phyloP scores from a whole-genome alignment of 1,140 invertebrate genomes.

The Homalodisca vitripennis region DNA sequence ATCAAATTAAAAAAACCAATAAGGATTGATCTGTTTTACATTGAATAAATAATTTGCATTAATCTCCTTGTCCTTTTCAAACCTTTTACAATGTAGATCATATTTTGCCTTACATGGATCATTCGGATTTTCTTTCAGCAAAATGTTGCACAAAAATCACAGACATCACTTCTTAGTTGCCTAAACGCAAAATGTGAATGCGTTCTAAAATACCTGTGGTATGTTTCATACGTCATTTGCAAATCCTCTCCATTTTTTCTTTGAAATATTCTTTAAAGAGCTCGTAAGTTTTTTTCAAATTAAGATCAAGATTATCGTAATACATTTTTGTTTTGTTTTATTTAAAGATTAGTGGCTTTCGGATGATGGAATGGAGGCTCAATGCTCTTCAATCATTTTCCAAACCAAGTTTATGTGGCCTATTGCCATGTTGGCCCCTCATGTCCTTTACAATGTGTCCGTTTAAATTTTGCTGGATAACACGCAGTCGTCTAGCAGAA shows the following conservation, averaged over 20 bases:
- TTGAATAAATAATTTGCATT: conserved; percentile 1
- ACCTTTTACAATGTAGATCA: conserved; percentile 21
- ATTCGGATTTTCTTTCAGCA: conserved; percentile 23
- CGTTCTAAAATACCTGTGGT: conserved; percentile 26
- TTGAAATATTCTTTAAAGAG: conserved; percentile 21
- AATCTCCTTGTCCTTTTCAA: conserved; percentile 24
- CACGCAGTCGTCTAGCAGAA: not conserved
- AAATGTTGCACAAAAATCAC: conserved; percentile 15
- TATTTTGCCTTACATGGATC: conserved; percentile 24
- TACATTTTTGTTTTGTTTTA: conserved; percentile 1
- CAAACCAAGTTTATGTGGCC: conserved; percentile 16
- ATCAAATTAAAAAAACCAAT: conserved; percentile 34
- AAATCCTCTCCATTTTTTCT: not conserved
- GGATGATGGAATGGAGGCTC: conserved; percentile 17
- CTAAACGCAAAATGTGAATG: conserved; percentile 10
- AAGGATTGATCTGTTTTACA: conserved; percentile 19
- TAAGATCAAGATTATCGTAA: conserved; percentile 5
- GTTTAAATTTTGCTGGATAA: conserved; percentile 25
- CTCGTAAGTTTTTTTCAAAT: conserved; percentile 15
- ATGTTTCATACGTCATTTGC: conserved; percentile 3
- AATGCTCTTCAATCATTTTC: conserved; percentile 29
- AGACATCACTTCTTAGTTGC: conserved; percentile 31
- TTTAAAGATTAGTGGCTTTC: conserved; percentile 17
- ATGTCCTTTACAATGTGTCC: not conserved
- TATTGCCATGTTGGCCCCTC: conserved; percentile 25